phyloP scores from a whole-genome alignment of 2,888 invertebrate species.

The Sympetrum striolatum region DNA sequence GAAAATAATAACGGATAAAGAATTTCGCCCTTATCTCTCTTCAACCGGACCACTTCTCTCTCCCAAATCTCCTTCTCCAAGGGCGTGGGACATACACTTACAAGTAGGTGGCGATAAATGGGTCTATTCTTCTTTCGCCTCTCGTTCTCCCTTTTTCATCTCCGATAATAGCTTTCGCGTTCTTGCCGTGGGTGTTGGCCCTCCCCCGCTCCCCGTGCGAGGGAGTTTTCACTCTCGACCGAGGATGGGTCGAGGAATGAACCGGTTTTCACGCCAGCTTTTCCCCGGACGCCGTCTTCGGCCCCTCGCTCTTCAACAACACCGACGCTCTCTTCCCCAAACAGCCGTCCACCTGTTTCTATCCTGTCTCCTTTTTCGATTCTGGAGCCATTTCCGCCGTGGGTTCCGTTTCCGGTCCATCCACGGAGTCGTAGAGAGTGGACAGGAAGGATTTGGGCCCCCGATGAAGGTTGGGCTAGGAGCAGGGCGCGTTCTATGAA shows the following conservation, averaged over 20 bases:
- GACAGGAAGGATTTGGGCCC: not conserved
- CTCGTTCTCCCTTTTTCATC: not conserved
- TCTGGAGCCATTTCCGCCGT: not conserved
- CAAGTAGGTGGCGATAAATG: conserved; percentile 27
- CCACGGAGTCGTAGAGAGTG: not conserved
- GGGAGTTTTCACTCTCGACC: not conserved
- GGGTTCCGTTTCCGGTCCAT: not conserved
- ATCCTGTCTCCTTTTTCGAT: not conserved
- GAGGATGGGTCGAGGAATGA: conserved; percentile 1
- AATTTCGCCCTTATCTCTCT: not conserved
- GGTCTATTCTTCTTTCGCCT: not conserved
- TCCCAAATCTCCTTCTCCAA: not conserved
- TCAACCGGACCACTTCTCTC: not conserved
- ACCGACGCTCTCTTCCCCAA: not conserved
- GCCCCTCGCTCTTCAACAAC: not conserved
- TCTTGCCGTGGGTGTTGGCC: conserved; percentile 32
- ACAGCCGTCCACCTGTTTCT: not conserved
- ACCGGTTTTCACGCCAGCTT: conserved; percentile 34
- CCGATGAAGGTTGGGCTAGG: no score
- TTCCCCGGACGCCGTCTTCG: not conserved
- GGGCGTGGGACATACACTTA: conserved; percentile 37
- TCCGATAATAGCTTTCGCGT: conserved; percentile 15
- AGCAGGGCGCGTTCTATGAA: no score
- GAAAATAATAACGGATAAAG: no score
- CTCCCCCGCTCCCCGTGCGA: not conserved